phyloP scores from a whole-genome alignment of 2,113 vertebrate species.

The Zosterops japonicus region DNA sequence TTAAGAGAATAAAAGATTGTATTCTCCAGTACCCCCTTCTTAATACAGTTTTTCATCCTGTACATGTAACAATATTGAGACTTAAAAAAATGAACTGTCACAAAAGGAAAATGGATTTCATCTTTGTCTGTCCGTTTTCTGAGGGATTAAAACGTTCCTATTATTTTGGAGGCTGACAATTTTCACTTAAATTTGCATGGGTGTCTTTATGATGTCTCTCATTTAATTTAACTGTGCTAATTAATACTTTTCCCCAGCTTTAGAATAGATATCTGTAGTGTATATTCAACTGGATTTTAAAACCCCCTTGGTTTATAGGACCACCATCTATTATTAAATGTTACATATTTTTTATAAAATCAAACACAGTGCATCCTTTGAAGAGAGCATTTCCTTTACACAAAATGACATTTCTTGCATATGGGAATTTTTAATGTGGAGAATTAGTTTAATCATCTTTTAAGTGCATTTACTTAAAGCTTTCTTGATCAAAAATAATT shows the following conservation, averaged over 20 bases:
- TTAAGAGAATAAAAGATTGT: slow-evolving; percentile 32
- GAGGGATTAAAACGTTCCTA: neutral
- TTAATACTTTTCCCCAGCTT: neutral
- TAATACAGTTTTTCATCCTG: slow-evolving; percentile 49
- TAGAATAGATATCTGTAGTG: neutral
- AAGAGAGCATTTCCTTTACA: neutral
- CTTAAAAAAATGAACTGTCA: slow-evolving; percentile 46
- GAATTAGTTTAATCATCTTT: neutral
- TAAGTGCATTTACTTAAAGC: neutral
- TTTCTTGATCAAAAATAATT: slow-evolving; percentile 9
- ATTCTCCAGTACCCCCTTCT: slow-evolving; percentile 12
- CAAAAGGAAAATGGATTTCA: slow-evolving; percentile 33
- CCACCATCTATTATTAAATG: neutral
- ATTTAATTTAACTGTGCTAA: neutral
- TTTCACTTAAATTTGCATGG: neutral
- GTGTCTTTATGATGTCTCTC: neutral
- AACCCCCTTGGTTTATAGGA: neutral
- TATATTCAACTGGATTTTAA: neutral
- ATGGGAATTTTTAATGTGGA: neutral
- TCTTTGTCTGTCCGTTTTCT: slow-evolving; percentile 10
- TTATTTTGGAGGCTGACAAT: neutral
- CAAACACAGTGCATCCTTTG: neutral
- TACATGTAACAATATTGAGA: slow-evolving; percentile 15
- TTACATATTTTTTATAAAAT: neutral
- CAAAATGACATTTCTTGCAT: neutral